Evolutionary conservation across 1,140 invertebrate species (phyloP).

Genomic region (Chironomus striatipennis): DNA sequence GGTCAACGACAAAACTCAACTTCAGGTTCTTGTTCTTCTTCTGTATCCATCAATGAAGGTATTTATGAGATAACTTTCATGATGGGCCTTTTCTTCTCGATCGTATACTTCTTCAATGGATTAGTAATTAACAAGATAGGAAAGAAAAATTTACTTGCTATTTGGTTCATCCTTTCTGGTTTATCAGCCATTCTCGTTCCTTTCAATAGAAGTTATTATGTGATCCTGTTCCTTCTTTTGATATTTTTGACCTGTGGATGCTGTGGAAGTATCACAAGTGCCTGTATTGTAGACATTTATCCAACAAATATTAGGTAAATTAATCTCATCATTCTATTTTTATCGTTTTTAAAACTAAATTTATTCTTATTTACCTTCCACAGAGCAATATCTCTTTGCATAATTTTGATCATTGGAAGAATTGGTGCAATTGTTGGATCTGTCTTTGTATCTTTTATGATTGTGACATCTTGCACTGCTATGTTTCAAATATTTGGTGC

Average conservation of each 20-base stretch:
- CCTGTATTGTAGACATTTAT: background rate
- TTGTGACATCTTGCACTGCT: background rate
- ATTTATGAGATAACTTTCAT: background rate
- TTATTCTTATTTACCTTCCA: background rate
- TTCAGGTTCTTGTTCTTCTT: background rate
- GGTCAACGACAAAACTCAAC: background rate
- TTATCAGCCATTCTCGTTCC: background rate
- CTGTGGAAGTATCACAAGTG: background rate
- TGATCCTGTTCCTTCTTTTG: background rate
- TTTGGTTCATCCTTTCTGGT: background rate
- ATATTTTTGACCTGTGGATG: background rate
- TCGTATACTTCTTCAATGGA: background rate
- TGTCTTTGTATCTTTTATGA: constrained; percentile 14
- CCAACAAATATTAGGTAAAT: constrained; percentile 16
- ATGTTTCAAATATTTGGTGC: background rate
- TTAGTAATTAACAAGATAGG: background rate
- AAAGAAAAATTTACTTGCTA: background rate
- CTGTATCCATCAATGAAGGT: background rate
- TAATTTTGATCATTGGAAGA: background rate
- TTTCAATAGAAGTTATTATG: background rate
- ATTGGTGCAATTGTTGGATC: background rate
- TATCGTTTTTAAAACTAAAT: background rate
- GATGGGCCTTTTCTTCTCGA: background rate
- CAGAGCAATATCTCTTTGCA: background rate
- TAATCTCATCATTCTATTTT: background rate